phyloP scores from a whole-genome alignment of 2,888 invertebrate species.

The Argyra leucocephala region DNA sequence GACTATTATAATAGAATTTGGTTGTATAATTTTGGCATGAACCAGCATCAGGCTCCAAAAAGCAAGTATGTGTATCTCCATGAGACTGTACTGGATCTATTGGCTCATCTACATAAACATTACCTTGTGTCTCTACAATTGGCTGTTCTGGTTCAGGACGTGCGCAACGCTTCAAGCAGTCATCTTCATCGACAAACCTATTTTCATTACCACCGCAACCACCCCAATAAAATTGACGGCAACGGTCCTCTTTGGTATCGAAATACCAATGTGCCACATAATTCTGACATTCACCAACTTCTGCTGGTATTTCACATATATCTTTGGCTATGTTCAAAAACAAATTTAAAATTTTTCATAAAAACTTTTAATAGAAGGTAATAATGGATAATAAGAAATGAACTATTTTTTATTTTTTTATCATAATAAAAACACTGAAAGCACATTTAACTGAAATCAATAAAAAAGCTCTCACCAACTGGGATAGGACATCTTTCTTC shows the following conservation, averaged over 20 bases:
- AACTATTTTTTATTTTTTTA: not conserved
- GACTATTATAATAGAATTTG: slow-evolving; percentile 64
- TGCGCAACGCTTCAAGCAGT: slow-evolving; percentile 58
- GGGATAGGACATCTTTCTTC: slow-evolving; percentile 66
- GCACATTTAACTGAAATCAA: not conserved
- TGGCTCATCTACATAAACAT: slow-evolving; percentile 5
- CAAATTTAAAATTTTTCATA: not conserved
- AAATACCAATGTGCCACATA: slow-evolving; percentile 73
- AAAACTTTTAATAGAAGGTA: not conserved
- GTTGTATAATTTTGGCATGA: slow-evolving; percentile 51
- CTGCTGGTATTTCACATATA: slow-evolving; percentile 64
- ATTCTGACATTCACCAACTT: slow-evolving; percentile 66
- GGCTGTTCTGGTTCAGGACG: slow-evolving; percentile 39
- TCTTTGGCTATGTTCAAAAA: slow-evolving; percentile 48
- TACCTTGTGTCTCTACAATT: slow-evolving; percentile 15
- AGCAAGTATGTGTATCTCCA: slow-evolving; percentile 45
- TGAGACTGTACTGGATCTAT: slow-evolving; percentile 40
- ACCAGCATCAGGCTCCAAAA: slow-evolving; percentile 56
- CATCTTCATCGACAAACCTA: slow-evolving; percentile 61
- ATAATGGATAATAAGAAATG: not conserved
- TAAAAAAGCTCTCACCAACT: slow-evolving; percentile 55
- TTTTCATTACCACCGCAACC: slow-evolving; percentile 89
- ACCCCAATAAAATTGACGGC: slow-evolving; percentile 76
- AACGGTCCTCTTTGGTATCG: slow-evolving; percentile 63
- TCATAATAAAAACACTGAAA: not conserved